A percentile compares a stretch with the other conserved stretches of the same genome.
These are phyloP conservation scores for Gallinago paraguaiae DNA, from an alignment of 2,113 vertebrate genomes.

Conservation along the genomic window DNA sequence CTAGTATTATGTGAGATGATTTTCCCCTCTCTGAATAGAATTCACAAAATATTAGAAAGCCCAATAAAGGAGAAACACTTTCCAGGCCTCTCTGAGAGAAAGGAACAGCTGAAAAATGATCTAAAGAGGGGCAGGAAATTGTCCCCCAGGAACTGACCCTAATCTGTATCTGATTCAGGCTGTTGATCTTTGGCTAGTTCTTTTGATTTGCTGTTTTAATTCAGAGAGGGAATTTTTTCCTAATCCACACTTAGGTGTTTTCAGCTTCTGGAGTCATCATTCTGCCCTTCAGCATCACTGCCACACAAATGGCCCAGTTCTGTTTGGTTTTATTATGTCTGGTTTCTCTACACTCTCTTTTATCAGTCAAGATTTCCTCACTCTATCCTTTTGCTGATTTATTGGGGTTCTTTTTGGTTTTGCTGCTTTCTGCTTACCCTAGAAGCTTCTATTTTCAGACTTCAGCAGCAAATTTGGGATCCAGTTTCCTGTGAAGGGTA, in stretches of 20 bases:
- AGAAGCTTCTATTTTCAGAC: background rate
- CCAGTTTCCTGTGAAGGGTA: background rate
- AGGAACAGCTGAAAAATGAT: slow-evolving; percentile 33
- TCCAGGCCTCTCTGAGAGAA: slow-evolving; percentile 31
- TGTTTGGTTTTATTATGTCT: background rate
- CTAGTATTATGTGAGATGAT: background rate
- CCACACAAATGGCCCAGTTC: background rate
- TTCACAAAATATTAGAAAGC: slow-evolving; percentile 37
- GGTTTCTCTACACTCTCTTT: background rate
- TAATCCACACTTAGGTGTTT: slow-evolving; percentile 7
- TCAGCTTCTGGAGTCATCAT: background rate
- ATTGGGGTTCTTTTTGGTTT: background rate
- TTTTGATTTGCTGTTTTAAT: slow-evolving; percentile 41
- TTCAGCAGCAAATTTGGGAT: background rate
- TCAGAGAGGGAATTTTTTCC: background rate
- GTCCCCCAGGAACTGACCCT: slow-evolving; percentile 17
- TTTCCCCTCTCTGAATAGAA: background rate
- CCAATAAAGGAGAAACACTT: slow-evolving; percentile 30
- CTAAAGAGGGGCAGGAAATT: slow-evolving; percentile 29
- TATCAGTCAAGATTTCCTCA: background rate
- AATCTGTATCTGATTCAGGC: slow-evolving; percentile 3
- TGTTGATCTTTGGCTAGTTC: slow-evolving; percentile 34
- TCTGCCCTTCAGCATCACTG: background rate
- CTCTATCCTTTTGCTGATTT: background rate
- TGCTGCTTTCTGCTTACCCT: background rate